phyloP scores from a whole-genome alignment of 1,140 invertebrate species.

The Theocolax elegans region DNA sequence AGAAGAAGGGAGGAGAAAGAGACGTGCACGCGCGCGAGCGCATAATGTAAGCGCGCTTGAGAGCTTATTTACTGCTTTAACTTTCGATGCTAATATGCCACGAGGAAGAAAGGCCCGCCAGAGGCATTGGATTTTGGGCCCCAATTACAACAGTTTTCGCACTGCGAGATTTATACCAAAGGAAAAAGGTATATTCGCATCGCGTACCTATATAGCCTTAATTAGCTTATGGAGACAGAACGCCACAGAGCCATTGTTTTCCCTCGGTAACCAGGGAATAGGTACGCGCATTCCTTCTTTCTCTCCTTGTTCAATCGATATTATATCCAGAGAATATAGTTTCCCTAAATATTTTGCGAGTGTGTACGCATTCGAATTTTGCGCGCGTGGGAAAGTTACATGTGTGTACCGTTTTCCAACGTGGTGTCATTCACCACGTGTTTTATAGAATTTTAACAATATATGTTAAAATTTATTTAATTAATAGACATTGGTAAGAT shows the following conservation, averaged over 20 bases:
- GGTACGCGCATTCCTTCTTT: neutral
- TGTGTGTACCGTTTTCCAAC: too few species aligned
- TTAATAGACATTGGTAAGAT: too few species aligned
- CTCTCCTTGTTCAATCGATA: neutral
- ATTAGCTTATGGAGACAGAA: conserved; percentile 6
- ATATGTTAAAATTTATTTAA: too few species aligned
- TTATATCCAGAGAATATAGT: neutral
- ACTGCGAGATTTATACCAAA: conserved; percentile 41
- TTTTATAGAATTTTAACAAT: too few species aligned
- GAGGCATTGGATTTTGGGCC: neutral
- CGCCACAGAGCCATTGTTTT: conserved; percentile 2
- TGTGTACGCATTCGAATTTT: too few species aligned
- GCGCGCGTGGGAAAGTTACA: too few species aligned
- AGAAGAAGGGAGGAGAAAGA: neutral
- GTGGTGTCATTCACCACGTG: too few species aligned
- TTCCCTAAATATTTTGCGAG: neutral
- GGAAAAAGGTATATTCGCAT: conserved; percentile 16
- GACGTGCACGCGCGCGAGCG: neutral
- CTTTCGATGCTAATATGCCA: conserved; percentile 44
- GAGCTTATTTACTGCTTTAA: conserved; percentile 43
- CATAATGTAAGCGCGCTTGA: conserved; percentile 30
- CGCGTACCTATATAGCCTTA: conserved; percentile 5
- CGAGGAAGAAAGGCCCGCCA: neutral
- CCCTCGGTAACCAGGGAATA: too few species aligned
- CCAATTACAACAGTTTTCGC: conserved; percentile 48